Base-by-base conservation (phyloP, 2,113 vertebrate genomes). In the Vulpes lagopus region DNA sequence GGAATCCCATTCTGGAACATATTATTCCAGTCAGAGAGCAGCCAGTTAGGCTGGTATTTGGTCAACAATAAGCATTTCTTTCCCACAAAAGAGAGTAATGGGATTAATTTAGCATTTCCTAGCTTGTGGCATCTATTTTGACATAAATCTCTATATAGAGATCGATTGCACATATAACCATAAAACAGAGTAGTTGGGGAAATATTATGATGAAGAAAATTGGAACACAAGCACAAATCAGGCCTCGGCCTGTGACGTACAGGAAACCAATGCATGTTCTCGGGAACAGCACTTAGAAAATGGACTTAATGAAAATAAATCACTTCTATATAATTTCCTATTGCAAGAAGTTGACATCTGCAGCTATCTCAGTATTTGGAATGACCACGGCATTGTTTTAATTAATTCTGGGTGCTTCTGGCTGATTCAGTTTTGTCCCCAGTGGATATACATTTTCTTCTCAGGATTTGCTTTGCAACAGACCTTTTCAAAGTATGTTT, bases 21-120 rank as follows among this genome's bases (percentile, higher is more conserved):
- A 92, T 92, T 95, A 96, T 92, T 87, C 64, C 85, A 95, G 49
- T 65, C 81, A 89, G 65, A 78, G 83, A 96, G 49, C 32, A 95
- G 69, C 86, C 95, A 59, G 53, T 87, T 73, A 95, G 74, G 32
- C 57, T 92, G 92, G 59, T 81, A 53, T 90, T 93, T 92, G 96
- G 93, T 96, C 83, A 90, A 89, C 89, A 97, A 62, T 30, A 96
- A 95, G 86, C 74, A 89, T 90, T 96, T 96, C 79, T 96, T 95
- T 65, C 76, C 49, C n/a, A 88, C 90, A 89, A 82, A 96, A 95
- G 92, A 96, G 74, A 97, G 76, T 97, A 98, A 93, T 96, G 90
- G 94, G 60, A 96, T 98, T 96, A 96, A 98, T 98, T 98, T 96
- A 96, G 78, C 88, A 95, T 95, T 94, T 96, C 94, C 76, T 92